Conservation (phyloP, 1,140 invertebrate species). For the Asobara japonica region DNA sequence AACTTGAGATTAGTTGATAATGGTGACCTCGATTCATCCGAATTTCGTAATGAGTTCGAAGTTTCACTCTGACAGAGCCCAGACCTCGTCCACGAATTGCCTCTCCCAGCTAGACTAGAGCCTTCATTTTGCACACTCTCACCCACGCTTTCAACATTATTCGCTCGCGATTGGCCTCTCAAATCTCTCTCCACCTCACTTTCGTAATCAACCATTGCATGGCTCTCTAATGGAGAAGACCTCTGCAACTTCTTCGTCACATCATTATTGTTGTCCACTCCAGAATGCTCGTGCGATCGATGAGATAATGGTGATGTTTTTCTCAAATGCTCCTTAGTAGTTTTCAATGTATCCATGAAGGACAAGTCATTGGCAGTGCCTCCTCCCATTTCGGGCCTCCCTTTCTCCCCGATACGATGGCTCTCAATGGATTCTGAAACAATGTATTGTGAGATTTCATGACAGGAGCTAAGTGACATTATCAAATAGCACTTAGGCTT, state of each 20-base stretch:
- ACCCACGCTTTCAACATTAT: neutral
- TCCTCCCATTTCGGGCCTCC: too few species aligned
- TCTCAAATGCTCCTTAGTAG: too few species aligned
- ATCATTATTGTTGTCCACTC: neutral
- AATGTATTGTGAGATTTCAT: too few species aligned
- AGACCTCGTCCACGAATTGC: constrained; percentile 43
- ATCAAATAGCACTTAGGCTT: neutral
- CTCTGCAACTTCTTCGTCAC: neutral
- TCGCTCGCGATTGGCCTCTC: constrained; percentile 39
- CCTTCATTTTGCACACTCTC: constrained; percentile 46
- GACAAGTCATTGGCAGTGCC: too few species aligned
- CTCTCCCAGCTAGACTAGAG: constrained; percentile 61
- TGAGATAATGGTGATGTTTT: too few species aligned
- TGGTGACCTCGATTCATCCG: constrained; percentile 41
- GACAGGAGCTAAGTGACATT: too few species aligned
- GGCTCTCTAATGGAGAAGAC: neutral
- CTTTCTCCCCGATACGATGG: too few species aligned
- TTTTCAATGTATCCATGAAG: too few species aligned
- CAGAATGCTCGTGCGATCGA: too few species aligned
- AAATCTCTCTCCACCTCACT: neutral
- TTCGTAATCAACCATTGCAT: constrained; percentile 17
- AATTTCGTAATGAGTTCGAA: constrained; percentile 25
- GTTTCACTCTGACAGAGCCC: constrained; percentile 41
- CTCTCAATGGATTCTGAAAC: too few species aligned
- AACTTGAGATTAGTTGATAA: constrained; percentile 46